Evolutionary conservation across 2,113 vertebrate species (phyloP), one percentile per base, ranked within the genome.

Genomic region (Oplegnathus fasciatus): DNA sequence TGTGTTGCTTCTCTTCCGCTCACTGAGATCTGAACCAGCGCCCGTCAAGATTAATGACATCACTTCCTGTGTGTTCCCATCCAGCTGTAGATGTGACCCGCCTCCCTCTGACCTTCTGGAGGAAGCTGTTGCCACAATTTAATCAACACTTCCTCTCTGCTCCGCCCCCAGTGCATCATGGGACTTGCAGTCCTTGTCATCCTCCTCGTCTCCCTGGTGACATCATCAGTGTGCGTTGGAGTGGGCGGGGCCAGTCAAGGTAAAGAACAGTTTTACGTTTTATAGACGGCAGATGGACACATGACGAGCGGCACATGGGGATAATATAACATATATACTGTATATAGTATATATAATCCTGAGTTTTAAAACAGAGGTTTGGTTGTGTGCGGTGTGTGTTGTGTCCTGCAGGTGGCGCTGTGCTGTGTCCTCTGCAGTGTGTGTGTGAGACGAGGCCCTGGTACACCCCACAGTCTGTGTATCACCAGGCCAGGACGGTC

Each of bases 371-470:
- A 22, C 6, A 26, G 6, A 28, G 10, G 17, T 52, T 2, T 30
- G 9, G 18, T 11, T 46, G 57, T 57, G 17, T 60, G n/a, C n/a
- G n/a, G 58, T 81, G 92, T 95, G 46, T 95, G 95, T 37, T 58
- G n/a, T 77, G 75, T 74, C 78, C 73, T 76, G 60, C 3, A 93
- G 92, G 66, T 62, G 88, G 72, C 58, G 66, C 82, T 7, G 74
- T 85, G 62, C 89, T 87, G 83, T 97, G 96, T 79, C 96, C 96
- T 6, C 89, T 94, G 40, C 96, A 95, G 90, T 97, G 96, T 80
- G 96, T 96, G 75, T 97, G 96, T 55, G 96, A 97, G 92, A 96
- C 96, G 4, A 92, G 96, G 2, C 96, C 96, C 1, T 97, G 96
- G 96, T 96, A 96, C 92, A 97, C 96, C 0, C 96, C 96, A 0